Percentiles rank a stretch among this genome's conserved stretches.
Evolutionary conservation across 2,888 invertebrate genomes (phyloP).

Genomic region (Drosophila lacicola): DNA sequence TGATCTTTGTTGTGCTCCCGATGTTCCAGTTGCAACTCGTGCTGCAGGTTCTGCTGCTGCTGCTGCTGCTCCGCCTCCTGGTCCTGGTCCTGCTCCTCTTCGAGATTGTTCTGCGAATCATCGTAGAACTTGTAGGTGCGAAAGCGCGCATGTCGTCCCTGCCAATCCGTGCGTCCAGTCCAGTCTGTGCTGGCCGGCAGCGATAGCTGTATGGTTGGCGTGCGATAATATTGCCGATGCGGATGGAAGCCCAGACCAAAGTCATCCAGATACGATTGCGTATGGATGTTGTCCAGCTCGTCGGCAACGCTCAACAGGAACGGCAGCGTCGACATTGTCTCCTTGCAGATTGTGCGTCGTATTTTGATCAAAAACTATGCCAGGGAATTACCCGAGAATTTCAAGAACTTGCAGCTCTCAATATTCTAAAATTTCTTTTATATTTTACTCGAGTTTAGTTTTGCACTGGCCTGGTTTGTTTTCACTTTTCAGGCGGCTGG

Average conservation of each 20-base stretch:
- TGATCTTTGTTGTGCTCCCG: slow-evolving; percentile 15
- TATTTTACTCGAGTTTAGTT: not conserved
- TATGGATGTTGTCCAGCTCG: slow-evolving; percentile 84
- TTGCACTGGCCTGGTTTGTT: slow-evolving; percentile 48
- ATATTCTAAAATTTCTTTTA: not conserved
- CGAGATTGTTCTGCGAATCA: slow-evolving; percentile 80
- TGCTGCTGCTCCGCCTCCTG: slow-evolving; percentile 30
- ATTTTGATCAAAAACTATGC: slow-evolving; percentile 11
- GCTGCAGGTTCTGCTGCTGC: slow-evolving; percentile 30
- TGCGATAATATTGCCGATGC: slow-evolving; percentile 84
- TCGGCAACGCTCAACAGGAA: slow-evolving; percentile 84
- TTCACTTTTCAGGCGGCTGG: slow-evolving; percentile 51
- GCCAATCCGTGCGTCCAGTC: slow-evolving; percentile 75
- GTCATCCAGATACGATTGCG: slow-evolving; percentile 84
- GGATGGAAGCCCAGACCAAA: slow-evolving; percentile 85
- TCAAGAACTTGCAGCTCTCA: not conserved
- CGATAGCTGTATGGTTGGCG: slow-evolving; percentile 84
- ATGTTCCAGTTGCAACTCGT: slow-evolving; percentile 24
- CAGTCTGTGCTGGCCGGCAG: slow-evolving; percentile 84
- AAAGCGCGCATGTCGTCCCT: slow-evolving; percentile 74
- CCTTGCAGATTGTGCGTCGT: slow-evolving; percentile 53
- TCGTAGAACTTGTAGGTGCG: slow-evolving; percentile 81
- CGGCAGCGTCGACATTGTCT: slow-evolving; percentile 84
- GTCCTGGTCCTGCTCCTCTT: slow-evolving; percentile 57
- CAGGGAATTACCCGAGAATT: not conserved